phyloP scores from a whole-genome alignment of 2,888 invertebrate genomes.

The Lycaena phlaeas region DNA sequence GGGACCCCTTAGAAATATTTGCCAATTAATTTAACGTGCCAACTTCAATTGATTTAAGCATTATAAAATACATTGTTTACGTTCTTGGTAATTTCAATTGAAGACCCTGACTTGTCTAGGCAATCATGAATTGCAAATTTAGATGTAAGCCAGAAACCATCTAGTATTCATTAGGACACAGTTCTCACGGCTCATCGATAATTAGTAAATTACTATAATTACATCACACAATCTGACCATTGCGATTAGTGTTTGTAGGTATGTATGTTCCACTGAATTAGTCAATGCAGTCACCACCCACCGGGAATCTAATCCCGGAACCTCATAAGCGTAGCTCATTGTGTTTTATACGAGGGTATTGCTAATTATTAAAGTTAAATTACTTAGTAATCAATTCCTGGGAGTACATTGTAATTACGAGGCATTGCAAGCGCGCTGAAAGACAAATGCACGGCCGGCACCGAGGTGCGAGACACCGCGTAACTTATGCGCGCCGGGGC shows the following conservation, averaged over 20 bases:
- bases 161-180: not conserved
- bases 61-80: too few species aligned
- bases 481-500: constrained; percentile 51
- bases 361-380: constrained; percentile 8
- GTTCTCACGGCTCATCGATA: not conserved
- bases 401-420: constrained; percentile 21
- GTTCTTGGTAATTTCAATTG: too few species aligned
- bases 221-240: not conserved
- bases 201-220: not conserved
- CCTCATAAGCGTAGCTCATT: constrained; percentile 6
- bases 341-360: not conserved
- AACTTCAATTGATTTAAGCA: too few species aligned
- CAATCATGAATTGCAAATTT: too few species aligned
- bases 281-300: not conserved
- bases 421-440: constrained; percentile 19
- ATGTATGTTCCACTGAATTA: not conserved
- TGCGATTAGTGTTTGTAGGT: not conserved
- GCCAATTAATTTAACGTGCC: too few species aligned
- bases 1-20: not conserved
- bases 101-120: too few species aligned
- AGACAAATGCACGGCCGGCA: constrained; percentile 37
- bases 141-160: too few species aligned
- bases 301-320: constrained; percentile 1
- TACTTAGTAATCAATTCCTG: constrained; percentile 9
- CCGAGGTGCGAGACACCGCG: constrained; percentile 23